These are phyloP conservation scores for Plotosus lineatus DNA, from an alignment of 2,113 vertebrate species.

Conservation along the genomic window DNA sequence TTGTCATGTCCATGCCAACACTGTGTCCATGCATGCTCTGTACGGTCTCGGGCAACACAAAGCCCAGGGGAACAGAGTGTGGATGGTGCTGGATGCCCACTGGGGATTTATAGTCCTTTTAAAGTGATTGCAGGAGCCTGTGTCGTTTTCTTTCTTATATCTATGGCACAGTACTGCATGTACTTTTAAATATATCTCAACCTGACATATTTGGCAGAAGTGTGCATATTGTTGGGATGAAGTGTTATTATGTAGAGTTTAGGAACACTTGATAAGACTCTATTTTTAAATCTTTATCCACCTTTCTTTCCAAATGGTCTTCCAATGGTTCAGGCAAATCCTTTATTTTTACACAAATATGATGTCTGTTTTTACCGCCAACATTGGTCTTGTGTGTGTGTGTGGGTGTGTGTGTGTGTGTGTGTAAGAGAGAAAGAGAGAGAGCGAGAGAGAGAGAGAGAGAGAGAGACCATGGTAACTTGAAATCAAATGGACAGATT, in stretches of 20 bases:
- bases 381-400: no score
- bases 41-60: constrained; percentile 22
- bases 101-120: constrained; percentile 39
- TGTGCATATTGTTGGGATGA: constrained; percentile 6
- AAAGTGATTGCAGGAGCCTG: constrained; percentile 18
- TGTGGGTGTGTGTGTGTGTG: no score
- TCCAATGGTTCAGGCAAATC: neutral
- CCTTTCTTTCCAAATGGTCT: constrained; percentile 14
- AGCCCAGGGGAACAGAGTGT: constrained; percentile 23
- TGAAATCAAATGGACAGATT: no score
- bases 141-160: neutral
- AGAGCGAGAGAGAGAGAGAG: no score
- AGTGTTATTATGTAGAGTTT: neutral
- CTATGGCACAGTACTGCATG: neutral
- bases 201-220: constrained; percentile 9
- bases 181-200: neutral
- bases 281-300: neutral
- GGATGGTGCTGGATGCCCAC: constrained; percentile 3
- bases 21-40: neutral
- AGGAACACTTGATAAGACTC: neutral
- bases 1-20: constrained; percentile 18
- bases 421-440: no score
- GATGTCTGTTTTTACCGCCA: neutral
- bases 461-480: no score
- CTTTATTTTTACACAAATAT: constrained; percentile 9